A percentile compares a stretch with the other conserved stretches of the same genome.
Evolutionary conservation across 1,140 invertebrate genomes (phyloP).

Genomic region (Ruditapes philippinarum): DNA sequence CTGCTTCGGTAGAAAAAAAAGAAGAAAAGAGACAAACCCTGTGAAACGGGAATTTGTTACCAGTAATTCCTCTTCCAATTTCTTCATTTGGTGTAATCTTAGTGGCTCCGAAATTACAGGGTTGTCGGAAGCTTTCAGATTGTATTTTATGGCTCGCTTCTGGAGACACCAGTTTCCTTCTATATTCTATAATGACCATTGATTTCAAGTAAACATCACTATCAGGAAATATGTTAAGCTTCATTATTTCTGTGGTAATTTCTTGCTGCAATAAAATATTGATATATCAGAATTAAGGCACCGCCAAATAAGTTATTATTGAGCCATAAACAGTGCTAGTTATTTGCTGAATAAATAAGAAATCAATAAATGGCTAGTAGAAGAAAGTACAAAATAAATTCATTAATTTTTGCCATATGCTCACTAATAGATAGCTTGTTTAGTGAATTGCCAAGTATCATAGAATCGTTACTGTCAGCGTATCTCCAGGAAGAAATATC

Average conservation of each 20-base stretch:
- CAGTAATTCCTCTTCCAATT: neutral
- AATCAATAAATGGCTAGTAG: neutral
- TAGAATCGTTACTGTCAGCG: too few relatives aligned
- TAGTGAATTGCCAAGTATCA: neutral
- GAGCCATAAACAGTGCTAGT: neutral
- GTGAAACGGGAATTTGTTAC: neutral
- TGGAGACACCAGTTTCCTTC: neutral
- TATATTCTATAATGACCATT: constrained; percentile 37
- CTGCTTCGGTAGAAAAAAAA: neutral
- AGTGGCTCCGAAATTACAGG: neutral
- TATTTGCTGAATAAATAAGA: neutral
- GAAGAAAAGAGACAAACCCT: too few relatives aligned
- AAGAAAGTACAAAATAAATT: neutral
- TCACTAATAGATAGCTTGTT: neutral
- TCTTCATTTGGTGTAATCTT: neutral
- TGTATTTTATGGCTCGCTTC: constrained; percentile 1
- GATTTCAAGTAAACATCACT: constrained; percentile 36
- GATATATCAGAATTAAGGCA: neutral
- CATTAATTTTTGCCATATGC: too few relatives aligned
- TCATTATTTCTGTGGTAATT: constrained; percentile 11
- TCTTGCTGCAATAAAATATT: constrained; percentile 15
- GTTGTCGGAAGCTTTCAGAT: neutral
- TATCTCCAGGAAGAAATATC: too few relatives aligned
- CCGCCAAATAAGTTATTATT: neutral
- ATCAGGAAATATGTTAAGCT: neutral